Evolutionary conservation across 2,113 vertebrate species (phyloP).

Genomic region (Callionymus lyra): DNA sequence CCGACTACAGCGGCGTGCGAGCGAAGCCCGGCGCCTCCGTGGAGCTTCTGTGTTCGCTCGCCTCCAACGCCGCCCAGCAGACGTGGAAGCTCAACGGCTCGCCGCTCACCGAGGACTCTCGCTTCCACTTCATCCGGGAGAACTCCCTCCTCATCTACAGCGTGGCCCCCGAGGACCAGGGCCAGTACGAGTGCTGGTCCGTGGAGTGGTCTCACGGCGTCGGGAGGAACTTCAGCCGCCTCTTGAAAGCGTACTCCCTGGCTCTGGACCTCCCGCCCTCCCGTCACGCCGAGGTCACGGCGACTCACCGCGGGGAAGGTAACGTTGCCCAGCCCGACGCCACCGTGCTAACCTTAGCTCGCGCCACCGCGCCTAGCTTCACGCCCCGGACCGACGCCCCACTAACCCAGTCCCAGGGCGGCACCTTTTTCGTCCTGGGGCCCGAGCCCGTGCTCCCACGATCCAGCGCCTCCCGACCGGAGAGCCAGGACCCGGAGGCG

Average conservation of each 20-base stretch:
- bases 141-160: conserved; percentile 83
- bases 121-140: conserved; percentile 76
- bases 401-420: conserved; percentile 53
- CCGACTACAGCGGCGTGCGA: conserved; percentile 36
- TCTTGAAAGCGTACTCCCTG: conserved; percentile 75
- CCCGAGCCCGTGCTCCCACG: conserved; percentile 38
- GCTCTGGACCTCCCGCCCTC: conserved; percentile 62
- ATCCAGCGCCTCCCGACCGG: conserved; percentile 49
- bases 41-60: conserved; percentile 79
- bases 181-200: conserved; percentile 83
- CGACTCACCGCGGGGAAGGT: conserved; percentile 52
- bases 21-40: conserved; percentile 82
- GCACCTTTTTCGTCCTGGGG: conserved; percentile 4
- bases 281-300: conserved; percentile 1
- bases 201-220: conserved; percentile 70
- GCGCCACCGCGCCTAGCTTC: conserved; percentile 46
- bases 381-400: conserved; percentile 55
- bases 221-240: conserved; percentile 75
- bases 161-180: conserved; percentile 78
- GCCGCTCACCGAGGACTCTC: conserved; percentile 71
- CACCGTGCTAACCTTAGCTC: conserved; percentile 47
- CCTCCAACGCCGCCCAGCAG: conserved; percentile 82
- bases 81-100: conserved; percentile 79
- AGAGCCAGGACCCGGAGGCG: conserved; percentile 62
- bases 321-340: conserved; percentile 53